A percentile compares a stretch with the other conserved stretches of the same genome.
phyloP scores from a whole-genome alignment of 1,140 invertebrate species.

The Drosophila trapezifrons region DNA sequence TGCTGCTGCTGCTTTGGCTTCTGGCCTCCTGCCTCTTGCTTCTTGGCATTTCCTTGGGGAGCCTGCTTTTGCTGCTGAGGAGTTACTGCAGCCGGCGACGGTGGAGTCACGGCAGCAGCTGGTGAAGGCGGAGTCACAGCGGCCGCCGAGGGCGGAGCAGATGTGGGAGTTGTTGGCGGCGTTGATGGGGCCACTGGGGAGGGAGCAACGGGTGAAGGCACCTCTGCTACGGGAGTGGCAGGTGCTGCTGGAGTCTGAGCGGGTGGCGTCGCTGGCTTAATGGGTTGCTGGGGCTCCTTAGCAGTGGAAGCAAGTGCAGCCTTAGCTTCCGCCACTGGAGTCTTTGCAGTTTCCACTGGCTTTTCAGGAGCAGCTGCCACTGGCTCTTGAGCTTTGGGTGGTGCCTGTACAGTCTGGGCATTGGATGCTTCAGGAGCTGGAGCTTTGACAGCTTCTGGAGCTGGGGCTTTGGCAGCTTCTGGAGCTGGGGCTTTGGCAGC shows the following conservation, averaged over 20 bases:
- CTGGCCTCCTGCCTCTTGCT: slow-evolving; percentile 39
- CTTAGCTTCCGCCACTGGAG: not conserved
- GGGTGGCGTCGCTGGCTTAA: slow-evolving; percentile 16
- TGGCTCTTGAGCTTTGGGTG: not conserved
- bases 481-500: not conserved
- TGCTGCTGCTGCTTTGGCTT: slow-evolving; percentile 52
- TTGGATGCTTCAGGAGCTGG: not conserved
- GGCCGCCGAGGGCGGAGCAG: slow-evolving; percentile 23
- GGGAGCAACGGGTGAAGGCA: slow-evolving; percentile 7
- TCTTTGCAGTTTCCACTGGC: not conserved
- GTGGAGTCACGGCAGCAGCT: slow-evolving; percentile 9
- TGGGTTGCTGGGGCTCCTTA: slow-evolving; percentile 3
- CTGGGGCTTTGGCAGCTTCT: not conserved
- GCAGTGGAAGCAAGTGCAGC: not conserved
- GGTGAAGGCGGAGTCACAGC: slow-evolving; percentile 36
- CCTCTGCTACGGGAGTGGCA: slow-evolving; percentile 7
- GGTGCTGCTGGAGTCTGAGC: not conserved
- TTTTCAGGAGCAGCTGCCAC: not conserved
- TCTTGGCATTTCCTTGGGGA: slow-evolving; percentile 33
- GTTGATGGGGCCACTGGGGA: slow-evolving; percentile 20
- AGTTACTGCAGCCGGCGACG: slow-evolving; percentile 3
- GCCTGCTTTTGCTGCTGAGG: slow-evolving; percentile 29
- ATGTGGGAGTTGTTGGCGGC: slow-evolving; percentile 28
- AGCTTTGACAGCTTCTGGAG: not conserved
- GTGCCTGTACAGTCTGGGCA: not conserved